Percentiles rank a stretch among this genome's conserved stretches.
These are phyloP conservation scores for Chamaea fasciata DNA, from an alignment of 2,113 vertebrate species.

Conservation along the genomic window DNA sequence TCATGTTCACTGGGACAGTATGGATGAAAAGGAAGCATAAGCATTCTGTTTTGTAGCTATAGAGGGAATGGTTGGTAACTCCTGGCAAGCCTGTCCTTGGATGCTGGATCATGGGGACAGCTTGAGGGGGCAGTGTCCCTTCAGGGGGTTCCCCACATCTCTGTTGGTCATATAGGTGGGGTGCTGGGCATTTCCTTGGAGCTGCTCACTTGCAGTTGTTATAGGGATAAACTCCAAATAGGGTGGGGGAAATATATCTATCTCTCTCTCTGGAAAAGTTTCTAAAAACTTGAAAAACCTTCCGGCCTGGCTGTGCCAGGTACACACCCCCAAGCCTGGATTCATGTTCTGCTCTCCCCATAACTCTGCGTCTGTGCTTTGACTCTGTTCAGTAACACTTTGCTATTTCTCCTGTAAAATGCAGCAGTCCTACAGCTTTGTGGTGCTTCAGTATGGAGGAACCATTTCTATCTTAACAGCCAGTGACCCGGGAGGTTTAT, in stretches of 20 bases:
- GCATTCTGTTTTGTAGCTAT: neutral
- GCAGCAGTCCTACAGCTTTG: neutral
- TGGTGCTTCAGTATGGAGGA: neutral
- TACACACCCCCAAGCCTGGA: neutral
- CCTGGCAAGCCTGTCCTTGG: neutral
- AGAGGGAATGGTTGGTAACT: neutral
- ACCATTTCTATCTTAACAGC: slow-evolving; percentile 31
- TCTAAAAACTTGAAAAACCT: neutral
- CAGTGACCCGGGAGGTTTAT: slow-evolving; percentile 38
- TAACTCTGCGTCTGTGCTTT: neutral
- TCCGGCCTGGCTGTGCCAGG: neutral
- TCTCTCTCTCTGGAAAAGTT: neutral
- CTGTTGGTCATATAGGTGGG: accelerated
- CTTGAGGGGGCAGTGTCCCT: neutral
- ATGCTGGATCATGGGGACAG: neutral
- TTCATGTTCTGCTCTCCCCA: neutral
- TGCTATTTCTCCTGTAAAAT: neutral
- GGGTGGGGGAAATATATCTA: neutral
- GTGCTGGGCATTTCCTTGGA: neutral
- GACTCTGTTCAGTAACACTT: neutral
- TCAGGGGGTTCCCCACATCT: accelerated
- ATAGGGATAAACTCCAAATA: neutral
- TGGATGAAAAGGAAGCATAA: neutral
- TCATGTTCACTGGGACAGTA: neutral
- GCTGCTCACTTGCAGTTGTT: neutral